Evolutionary conservation across 2,888 invertebrate genomes (phyloP).

Genomic region (Cecidostiba fungosa): DNA sequence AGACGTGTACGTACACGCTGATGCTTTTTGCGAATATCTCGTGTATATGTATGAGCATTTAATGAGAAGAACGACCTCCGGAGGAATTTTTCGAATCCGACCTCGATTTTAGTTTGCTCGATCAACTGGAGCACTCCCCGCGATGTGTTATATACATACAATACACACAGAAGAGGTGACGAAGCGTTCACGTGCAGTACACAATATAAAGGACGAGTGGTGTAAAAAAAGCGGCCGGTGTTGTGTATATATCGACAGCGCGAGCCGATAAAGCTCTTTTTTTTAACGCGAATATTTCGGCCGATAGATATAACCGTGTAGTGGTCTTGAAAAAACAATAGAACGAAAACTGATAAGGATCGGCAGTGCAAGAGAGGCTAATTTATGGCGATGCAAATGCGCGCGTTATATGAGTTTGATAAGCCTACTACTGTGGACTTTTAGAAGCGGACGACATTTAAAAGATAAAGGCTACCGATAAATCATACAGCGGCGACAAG

Average conservation of each 20-base stretch:
- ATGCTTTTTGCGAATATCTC: background rate
- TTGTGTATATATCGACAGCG: too few relatives aligned
- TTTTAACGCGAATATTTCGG: background rate
- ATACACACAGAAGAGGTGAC: background rate
- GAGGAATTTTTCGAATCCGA: background rate
- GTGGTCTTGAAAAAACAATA: background rate
- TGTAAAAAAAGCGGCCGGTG: background rate
- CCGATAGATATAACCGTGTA: background rate
- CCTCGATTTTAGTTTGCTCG: too few relatives aligned
- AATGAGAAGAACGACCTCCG: constrained; percentile 4
- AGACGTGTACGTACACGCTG: background rate
- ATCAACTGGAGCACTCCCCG: too few relatives aligned
- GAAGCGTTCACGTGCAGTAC: background rate
- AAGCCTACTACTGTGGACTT: background rate
- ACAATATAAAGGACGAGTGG: background rate
- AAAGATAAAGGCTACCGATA: background rate
- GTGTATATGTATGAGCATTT: background rate
- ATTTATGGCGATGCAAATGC: constrained; percentile 18
- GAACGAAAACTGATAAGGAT: background rate
- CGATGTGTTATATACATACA: background rate
- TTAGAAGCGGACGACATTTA: background rate
- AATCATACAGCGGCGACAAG: background rate
- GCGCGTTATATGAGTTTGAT: background rate
- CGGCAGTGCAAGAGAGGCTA: background rate
- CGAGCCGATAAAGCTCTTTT: background rate